Conservation (phyloP, 2,113 vertebrate genomes). For the Megaceryle torquata region DNA sequence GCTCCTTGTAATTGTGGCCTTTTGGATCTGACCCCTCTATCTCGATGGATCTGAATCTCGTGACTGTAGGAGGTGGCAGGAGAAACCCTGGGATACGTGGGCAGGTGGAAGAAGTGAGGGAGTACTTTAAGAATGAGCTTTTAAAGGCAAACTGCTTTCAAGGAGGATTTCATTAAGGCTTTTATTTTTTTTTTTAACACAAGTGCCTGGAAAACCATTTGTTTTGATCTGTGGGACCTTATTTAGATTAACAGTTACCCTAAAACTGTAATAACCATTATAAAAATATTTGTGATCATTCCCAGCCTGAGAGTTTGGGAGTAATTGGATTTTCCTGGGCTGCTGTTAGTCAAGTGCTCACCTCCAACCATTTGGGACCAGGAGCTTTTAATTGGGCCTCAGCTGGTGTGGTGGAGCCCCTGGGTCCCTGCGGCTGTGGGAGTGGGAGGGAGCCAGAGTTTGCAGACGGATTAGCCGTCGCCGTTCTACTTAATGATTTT, state of each 20-base stretch:
- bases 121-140: neutral
- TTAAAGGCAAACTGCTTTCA: neutral
- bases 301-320: neutral
- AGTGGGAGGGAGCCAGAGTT: neutral
- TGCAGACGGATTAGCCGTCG: neutral
- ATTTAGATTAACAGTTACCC: constrained; percentile 32
- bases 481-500: neutral
- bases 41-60: neutral
- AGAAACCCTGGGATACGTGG: neutral
- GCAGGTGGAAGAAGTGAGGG: neutral
- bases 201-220: neutral
- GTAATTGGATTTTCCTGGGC: neutral
- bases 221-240: constrained; percentile 15
- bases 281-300: neutral
- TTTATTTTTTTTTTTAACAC: neutral
- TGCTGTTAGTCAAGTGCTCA: neutral
- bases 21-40: neutral
- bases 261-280: neutral
- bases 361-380: neutral
- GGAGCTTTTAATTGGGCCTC: neutral
- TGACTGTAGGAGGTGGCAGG: neutral
- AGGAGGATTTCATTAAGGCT: constrained; percentile 21
- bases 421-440: neutral
- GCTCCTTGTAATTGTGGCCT: neutral
- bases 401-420: neutral